Evolutionary conservation across 2,888 invertebrate genomes (phyloP).

Genomic region (Hydrotaea diabolus): DNA sequence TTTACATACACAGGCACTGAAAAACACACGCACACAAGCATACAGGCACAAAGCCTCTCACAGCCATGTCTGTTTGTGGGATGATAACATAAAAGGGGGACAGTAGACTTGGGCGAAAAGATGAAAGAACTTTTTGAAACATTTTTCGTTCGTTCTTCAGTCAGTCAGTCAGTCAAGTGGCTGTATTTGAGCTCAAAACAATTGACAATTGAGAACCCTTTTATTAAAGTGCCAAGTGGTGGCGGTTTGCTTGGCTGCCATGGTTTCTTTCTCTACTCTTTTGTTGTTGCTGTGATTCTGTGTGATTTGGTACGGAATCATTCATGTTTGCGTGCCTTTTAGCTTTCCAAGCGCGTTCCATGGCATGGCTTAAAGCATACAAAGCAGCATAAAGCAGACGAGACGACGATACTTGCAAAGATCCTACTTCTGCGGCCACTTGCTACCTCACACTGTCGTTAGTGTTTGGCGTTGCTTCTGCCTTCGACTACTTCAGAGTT

Average conservation of each 20-base stretch:
- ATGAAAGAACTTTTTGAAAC: constrained; percentile 19
- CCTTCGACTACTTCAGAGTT: not conserved
- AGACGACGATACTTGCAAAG: constrained; percentile 42
- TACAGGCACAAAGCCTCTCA: too few species aligned
- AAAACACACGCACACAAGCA: not conserved
- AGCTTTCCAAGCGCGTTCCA: constrained; percentile 37
- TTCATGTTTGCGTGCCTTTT: constrained; percentile 32
- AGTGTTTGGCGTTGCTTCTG: not conserved
- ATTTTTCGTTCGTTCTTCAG: constrained; percentile 20
- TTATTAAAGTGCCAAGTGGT: constrained; percentile 47
- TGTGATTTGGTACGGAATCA: not conserved
- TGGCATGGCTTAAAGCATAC: constrained; percentile 52
- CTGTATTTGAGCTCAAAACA: constrained; percentile 48
- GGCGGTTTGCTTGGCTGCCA: constrained; percentile 12
- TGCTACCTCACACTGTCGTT: not conserved
- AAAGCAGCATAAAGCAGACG: constrained; percentile 24
- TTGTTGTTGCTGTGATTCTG: not conserved
- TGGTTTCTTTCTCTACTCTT: not conserved
- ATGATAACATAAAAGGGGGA: not conserved
- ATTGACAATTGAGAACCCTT: constrained; percentile 60
- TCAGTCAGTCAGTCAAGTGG: constrained; percentile 42
- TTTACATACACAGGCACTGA: not conserved
- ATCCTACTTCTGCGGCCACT: constrained; percentile 15
- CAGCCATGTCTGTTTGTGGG: too few species aligned
- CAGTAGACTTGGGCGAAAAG: not conserved